These are phyloP conservation scores for Oscheius sp. DNA, from an alignment of 2,888 invertebrate species.

Conservation along the genomic window DNA sequence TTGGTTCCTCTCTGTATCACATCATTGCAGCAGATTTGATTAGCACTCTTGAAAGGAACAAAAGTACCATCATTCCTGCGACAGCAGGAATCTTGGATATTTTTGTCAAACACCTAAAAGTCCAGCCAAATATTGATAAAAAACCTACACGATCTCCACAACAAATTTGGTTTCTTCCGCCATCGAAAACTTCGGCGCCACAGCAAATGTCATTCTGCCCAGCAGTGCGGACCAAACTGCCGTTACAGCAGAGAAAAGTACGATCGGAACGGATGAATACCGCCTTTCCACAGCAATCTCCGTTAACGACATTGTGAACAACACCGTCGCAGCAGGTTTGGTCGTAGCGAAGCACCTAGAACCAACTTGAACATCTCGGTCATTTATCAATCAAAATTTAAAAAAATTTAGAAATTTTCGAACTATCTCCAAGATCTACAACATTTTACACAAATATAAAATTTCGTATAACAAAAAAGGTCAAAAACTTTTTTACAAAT, in stretches of 20 bases:
- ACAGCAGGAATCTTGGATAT: conserved; percentile 49
- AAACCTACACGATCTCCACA: conserved; percentile 45
- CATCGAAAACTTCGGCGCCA: conserved; percentile 62
- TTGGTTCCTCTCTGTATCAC: conserved; percentile 45
- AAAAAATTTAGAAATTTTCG: no score
- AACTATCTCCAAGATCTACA: no score
- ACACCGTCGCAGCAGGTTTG: conserved; percentile 68
- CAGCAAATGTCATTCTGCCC: conserved; percentile 58
- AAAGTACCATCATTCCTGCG: conserved; percentile 30
- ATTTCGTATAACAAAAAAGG: no score
- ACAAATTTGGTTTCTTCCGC: conserved; percentile 60
- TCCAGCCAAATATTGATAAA: background rate
- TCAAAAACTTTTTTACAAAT: no score
- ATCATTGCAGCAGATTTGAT: conserved; percentile 64
- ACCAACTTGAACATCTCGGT: no score
- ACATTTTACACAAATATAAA: no score
- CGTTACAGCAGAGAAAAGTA: conserved; percentile 61
- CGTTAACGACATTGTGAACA: conserved; percentile 66
- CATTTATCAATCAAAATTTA: no score
- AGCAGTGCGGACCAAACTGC: conserved; percentile 45
- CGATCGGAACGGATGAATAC: conserved; percentile 57
- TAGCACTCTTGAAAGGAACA: conserved; percentile 25
- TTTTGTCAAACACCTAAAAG: conserved; percentile 41
- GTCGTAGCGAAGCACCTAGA: conserved; percentile 63
- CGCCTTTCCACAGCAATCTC: conserved; percentile 66